A percentile compares a stretch with the other conserved stretches of the same genome.
phyloP scores from a whole-genome alignment of 2,797 vertebrate genomes.

The Pipistrellus kuhlii region DNA sequence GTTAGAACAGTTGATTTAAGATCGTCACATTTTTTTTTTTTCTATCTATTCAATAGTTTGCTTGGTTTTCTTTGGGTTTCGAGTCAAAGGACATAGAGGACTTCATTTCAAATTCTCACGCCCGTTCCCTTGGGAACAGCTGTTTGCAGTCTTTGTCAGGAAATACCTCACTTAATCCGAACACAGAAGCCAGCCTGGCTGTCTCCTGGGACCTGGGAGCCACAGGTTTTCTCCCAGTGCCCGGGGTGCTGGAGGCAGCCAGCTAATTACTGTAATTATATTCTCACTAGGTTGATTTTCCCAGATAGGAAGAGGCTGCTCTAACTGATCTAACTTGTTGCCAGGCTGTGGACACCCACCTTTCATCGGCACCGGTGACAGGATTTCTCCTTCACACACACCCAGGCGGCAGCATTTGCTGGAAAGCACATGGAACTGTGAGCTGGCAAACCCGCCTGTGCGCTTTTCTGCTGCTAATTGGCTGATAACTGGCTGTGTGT shows the following conservation, averaged over 20 bases:
- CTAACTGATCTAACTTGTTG: slow-evolving; percentile 35
- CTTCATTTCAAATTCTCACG: not conserved
- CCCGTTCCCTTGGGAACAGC: not conserved
- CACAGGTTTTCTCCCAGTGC: slow-evolving; percentile 54
- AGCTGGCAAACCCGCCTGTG: not conserved
- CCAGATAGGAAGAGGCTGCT: slow-evolving; percentile 7
- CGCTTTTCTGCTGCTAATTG: not conserved
- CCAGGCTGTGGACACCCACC: slow-evolving; percentile 3
- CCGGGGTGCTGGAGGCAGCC: slow-evolving; percentile 39
- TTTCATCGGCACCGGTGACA: not conserved
- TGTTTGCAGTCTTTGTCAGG: slow-evolving; percentile 6
- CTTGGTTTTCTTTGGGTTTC: not conserved
- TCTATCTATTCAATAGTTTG: not conserved
- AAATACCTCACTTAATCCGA: slow-evolving; percentile 54
- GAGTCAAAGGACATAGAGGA: not conserved
- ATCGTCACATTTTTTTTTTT: not conserved
- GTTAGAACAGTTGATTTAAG: not conserved
- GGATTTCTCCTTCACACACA: not conserved
- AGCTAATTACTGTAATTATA: slow-evolving; percentile 64
- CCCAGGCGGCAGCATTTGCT: not conserved
- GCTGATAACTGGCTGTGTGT: not conserved
- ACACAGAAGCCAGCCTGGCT: slow-evolving; percentile 48
- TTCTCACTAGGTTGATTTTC: slow-evolving; percentile 59
- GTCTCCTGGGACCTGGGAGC: slow-evolving; percentile 32
- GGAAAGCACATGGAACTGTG: not conserved